Conservation (phyloP, 2,113 vertebrate species). For the Cochlearius cochlearius region DNA sequence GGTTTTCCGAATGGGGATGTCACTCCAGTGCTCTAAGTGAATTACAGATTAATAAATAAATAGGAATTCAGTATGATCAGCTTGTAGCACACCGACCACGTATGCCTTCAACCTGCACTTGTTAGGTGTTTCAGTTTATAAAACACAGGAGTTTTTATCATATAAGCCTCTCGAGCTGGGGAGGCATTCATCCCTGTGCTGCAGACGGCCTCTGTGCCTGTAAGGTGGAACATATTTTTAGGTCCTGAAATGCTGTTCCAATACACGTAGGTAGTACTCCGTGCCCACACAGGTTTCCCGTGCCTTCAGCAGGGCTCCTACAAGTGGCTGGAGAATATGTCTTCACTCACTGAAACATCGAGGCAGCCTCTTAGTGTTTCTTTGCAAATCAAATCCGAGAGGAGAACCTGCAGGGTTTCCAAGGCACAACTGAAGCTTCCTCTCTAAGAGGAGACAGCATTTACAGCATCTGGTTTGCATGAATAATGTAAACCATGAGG, state of each 20-base stretch:
- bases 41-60: not conserved
- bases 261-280: not conserved
- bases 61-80: not conserved
- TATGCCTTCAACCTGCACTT: not conserved
- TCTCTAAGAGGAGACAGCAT: not conserved
- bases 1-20: not conserved
- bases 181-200: not conserved
- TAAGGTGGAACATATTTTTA: not conserved
- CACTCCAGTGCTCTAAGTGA: not conserved
- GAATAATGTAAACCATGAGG: constrained; percentile 29
- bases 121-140: not conserved
- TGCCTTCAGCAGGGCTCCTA: not conserved
- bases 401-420: constrained; percentile 1
- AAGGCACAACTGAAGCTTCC: not conserved
- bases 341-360: not conserved
- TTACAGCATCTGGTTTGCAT: constrained; percentile 47
- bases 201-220: not conserved
- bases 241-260: not conserved
- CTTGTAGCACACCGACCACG: not conserved
- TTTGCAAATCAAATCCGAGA: not conserved
- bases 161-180: not conserved
- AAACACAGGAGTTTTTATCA: not conserved
- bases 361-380: not conserved
- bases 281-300: not conserved
- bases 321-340: not conserved